Percentiles rank a stretch among this genome's conserved stretches.
phyloP scores from a whole-genome alignment of 2,888 invertebrate genomes.

The Sphinx pinastri region DNA sequence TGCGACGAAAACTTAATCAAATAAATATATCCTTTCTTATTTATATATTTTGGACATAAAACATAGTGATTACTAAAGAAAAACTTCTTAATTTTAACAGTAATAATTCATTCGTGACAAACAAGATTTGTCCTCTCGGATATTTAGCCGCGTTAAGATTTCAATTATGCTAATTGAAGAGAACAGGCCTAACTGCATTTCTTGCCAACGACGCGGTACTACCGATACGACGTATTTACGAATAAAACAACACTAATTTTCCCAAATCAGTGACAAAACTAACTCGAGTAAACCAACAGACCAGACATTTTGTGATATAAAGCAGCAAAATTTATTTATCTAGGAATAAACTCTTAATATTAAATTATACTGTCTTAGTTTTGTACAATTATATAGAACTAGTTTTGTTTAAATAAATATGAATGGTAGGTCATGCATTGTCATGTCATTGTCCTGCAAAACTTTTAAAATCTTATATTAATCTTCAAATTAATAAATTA shows the following conservation, averaged over 20 bases:
- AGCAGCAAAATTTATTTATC: no score
- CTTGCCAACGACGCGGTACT: constrained; percentile 55
- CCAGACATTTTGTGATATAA: no score
- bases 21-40: neutral
- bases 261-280: neutral
- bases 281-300: no score
- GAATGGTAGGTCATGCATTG: no score
- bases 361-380: neutral
- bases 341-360: no score
- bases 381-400: neutral
- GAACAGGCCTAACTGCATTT: constrained; percentile 52
- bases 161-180: constrained; percentile 65
- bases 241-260: neutral
- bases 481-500: no score
- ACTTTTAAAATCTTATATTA: no score
- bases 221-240: constrained; percentile 28
- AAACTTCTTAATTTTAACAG: constrained; percentile 31
- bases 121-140: constrained; percentile 42
- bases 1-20: neutral
- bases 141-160: constrained; percentile 52
- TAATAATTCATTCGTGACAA: constrained; percentile 38
- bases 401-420: no score
- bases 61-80: constrained; percentile 5
- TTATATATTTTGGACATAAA: neutral
- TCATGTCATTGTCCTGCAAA: no score